Percentiles rank a stretch among this genome's conserved stretches.
Evolutionary conservation across 2,797 vertebrate species (phyloP).

Genomic region (Labroides dimidiatus): DNA sequence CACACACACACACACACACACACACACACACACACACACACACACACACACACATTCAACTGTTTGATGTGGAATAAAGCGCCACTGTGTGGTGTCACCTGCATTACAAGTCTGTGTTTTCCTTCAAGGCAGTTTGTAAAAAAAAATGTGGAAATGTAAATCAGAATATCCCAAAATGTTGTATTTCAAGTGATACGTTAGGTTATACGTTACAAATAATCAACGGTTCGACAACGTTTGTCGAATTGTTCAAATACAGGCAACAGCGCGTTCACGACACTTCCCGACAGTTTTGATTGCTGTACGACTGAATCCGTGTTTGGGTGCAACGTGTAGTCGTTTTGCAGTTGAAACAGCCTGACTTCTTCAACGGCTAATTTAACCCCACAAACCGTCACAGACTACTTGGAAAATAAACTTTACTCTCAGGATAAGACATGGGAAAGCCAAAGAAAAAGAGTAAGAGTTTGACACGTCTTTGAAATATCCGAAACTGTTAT

Average conservation of each 20-base stretch:
- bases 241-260: too few relatives aligned
- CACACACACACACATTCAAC: neutral
- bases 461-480: slow-evolving; percentile 62
- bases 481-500: neutral
- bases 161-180: neutral
- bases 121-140: neutral
- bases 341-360: slow-evolving; percentile 41
- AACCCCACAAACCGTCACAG: neutral
- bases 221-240: too few relatives aligned
- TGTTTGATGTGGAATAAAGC: slow-evolving; percentile 13
- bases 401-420: rapidly evolving
- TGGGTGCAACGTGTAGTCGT: slow-evolving; percentile 67
- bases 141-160: neutral
- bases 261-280: slow-evolving; percentile 8
- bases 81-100: slow-evolving; percentile 25
- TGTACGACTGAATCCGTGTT: slow-evolving; percentile 42
- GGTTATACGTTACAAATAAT: too few relatives aligned
- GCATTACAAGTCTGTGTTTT: slow-evolving; percentile 2
- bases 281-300: slow-evolving; percentile 62
- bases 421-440: slow-evolving; percentile 63
- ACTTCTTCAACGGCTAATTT: slow-evolving; percentile 1
- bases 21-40: neutral
- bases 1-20: neutral
- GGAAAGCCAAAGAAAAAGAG: slow-evolving; percentile 86
- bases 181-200: too few relatives aligned